A percentile compares a stretch with the other conserved stretches of the same genome.
phyloP scores from a whole-genome alignment of 2,113 vertebrate species.

The Stigmatopora nigra region DNA sequence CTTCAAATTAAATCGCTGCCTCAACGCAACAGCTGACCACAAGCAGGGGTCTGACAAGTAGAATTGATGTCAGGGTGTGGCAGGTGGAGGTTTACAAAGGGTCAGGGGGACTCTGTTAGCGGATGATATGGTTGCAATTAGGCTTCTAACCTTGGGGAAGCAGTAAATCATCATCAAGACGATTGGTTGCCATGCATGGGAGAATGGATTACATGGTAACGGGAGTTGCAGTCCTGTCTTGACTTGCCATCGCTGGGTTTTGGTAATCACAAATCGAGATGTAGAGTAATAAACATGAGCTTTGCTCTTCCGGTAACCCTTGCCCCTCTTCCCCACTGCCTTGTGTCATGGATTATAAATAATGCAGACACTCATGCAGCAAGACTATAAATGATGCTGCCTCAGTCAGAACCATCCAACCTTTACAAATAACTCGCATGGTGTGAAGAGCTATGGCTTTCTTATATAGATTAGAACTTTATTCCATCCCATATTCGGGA shows the following conservation, averaged over 20 bases:
- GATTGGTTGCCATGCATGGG: background rate
- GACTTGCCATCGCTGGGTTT: background rate
- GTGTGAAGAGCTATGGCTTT: background rate
- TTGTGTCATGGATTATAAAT: slow-evolving; percentile 4
- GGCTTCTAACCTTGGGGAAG: slow-evolving; percentile 13
- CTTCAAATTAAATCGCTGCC: slow-evolving; percentile 19
- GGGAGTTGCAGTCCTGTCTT: background rate
- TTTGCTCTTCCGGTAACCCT: slow-evolving; percentile 1
- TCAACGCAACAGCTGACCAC: slow-evolving; percentile 5
- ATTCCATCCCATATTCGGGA: too few relatives aligned
- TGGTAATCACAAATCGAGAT: background rate
- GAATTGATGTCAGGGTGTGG: slow-evolving; percentile 10
- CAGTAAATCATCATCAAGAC: slow-evolving; percentile 1
- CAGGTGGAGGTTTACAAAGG: slow-evolving; percentile 3
- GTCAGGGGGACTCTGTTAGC: slow-evolving; percentile 9
- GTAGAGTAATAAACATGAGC: background rate
- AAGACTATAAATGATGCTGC: slow-evolving; percentile 1
- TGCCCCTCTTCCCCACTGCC: background rate
- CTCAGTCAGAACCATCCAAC: background rate
- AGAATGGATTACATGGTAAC: background rate
- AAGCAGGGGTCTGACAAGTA: slow-evolving; percentile 19
- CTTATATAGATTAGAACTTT: background rate
- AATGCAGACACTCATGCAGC: slow-evolving; percentile 2
- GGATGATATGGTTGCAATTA: slow-evolving; percentile 20
- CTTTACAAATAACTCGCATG: background rate